Conservation (phyloP, 2,113 vertebrate species). For the Lanius collurio region DNA sequence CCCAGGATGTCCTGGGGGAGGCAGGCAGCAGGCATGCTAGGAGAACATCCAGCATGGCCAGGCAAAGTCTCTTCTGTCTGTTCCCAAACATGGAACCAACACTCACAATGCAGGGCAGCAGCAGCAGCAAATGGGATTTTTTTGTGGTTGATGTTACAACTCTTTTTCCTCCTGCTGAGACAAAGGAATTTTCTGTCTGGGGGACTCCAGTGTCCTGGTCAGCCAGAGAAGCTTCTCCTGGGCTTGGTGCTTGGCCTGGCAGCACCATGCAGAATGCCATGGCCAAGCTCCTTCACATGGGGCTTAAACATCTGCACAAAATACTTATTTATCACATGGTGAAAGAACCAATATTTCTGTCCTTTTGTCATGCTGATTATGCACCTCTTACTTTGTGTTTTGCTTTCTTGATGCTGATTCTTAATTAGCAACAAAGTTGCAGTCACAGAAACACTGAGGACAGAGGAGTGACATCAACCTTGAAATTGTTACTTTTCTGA, state of each 20-base stretch:
- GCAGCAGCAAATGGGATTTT: background rate
- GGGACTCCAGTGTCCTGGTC: background rate
- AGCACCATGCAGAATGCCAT: fast-evolving
- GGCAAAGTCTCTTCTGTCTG: background rate
- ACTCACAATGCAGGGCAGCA: fast-evolving
- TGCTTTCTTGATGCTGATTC: background rate
- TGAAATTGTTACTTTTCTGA: background rate
- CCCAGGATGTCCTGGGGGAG: background rate
- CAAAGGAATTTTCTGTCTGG: background rate
- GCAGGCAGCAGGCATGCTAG: background rate
- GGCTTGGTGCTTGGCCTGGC: background rate
- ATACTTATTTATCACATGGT: background rate
- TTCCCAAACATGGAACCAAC: background rate
- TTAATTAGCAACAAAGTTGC: background rate
- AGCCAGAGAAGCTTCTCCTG: background rate
- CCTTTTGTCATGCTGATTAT: background rate
- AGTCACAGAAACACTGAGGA: background rate
- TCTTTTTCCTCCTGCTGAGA: background rate
- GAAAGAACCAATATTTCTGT: background rate
- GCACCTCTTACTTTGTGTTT: fast-evolving
- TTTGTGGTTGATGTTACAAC: background rate
- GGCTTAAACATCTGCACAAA: background rate
- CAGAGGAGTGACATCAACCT: background rate
- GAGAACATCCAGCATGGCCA: background rate
- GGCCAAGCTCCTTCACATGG: fast-evolving